Percentiles rank a stretch among this genome's conserved stretches.
phyloP scores from a whole-genome alignment of 2,888 invertebrate genomes.

The Elaeidobius kamerunicus region DNA sequence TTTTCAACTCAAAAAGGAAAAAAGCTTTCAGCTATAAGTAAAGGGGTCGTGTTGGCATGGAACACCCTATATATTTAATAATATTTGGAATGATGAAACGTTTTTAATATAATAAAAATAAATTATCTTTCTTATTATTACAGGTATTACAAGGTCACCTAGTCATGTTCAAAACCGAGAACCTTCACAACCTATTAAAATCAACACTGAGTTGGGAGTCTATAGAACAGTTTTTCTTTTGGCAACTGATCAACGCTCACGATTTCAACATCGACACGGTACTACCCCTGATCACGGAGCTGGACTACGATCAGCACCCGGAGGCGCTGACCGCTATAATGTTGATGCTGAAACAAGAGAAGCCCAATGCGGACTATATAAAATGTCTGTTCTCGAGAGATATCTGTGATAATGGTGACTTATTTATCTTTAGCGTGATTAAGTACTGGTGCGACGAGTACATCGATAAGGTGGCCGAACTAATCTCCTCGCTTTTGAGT shows the following conservation, averaged over 20 bases:
- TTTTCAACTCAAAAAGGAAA: too few species aligned
- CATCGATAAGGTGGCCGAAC: conserved; percentile 83
- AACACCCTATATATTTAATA: too few species aligned
- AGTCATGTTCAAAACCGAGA: conserved; percentile 78
- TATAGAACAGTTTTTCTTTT: conserved; percentile 94
- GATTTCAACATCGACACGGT: conserved; percentile 91
- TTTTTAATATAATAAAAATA: too few species aligned
- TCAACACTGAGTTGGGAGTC: conserved; percentile 94
- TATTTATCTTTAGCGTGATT: conserved; percentile 86
- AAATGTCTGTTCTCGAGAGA: conserved; percentile 72
- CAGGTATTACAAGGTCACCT: conserved; percentile 70
- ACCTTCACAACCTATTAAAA: conserved; percentile 69
- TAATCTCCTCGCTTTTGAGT: conserved; percentile 73
- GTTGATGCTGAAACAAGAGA: conserved; percentile 88
- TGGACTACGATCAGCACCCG: conserved; percentile 80
- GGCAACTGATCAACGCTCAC: conserved; percentile 94
- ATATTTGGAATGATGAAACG: background rate
- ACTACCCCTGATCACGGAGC: conserved; percentile 71
- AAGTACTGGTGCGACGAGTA: conserved; percentile 93
- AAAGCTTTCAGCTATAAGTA: too few species aligned
- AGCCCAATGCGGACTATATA: conserved; percentile 82
- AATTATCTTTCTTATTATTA: conserved; percentile 7
- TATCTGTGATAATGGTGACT: conserved; percentile 60
- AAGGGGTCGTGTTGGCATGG: too few species aligned
- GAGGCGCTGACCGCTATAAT: conserved; percentile 91